Conservation (phyloP, 1,140 invertebrate species). For the Drosophila bocqueti region DNA sequence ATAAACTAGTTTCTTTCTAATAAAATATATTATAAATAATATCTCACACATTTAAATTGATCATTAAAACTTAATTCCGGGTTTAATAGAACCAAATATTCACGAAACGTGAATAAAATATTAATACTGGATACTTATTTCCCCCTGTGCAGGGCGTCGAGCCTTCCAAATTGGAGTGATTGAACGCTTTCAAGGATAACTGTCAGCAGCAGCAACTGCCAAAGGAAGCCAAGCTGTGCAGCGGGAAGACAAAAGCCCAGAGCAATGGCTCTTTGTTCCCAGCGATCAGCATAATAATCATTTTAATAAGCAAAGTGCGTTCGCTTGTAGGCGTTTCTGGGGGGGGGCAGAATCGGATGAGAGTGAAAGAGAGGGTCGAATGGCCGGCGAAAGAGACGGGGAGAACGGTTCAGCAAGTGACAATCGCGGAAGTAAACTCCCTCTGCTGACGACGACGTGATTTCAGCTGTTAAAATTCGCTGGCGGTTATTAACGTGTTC, state of each 20-base stretch:
- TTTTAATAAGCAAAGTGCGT: slow-evolving; percentile 37
- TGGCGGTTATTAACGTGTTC: slow-evolving; percentile 70
- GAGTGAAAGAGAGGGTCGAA: not conserved
- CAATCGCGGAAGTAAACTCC: slow-evolving; percentile 67
- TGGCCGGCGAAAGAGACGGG: slow-evolving; percentile 1
- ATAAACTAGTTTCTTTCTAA: slow-evolving; percentile 1
- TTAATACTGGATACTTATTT: not conserved
- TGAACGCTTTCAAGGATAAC: slow-evolving; percentile 78
- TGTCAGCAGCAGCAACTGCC: slow-evolving; percentile 13
- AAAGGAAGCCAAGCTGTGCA: slow-evolving; percentile 23
- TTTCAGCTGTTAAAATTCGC: slow-evolving; percentile 61
- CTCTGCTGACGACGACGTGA: slow-evolving; percentile 56
- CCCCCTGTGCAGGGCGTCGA: slow-evolving; percentile 36
- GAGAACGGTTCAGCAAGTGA: slow-evolving; percentile 45
- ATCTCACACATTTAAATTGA: not conserved
- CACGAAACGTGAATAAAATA: not conserved
- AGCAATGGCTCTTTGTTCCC: slow-evolving; percentile 45
- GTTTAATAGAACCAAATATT: not conserved
- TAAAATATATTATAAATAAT: slow-evolving; percentile 9
- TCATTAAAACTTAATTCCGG: not conserved
- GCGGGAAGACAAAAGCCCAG: slow-evolving; percentile 17
- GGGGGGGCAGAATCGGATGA: not conserved
- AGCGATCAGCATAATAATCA: slow-evolving; percentile 28
- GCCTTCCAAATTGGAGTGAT: slow-evolving; percentile 65
- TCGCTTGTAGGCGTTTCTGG: slow-evolving; percentile 30